Percentiles rank a stretch among this genome's conserved stretches.
These are phyloP conservation scores for Dascillus cervinus DNA, from an alignment of 2,888 invertebrate species.

Conservation along the genomic window DNA sequence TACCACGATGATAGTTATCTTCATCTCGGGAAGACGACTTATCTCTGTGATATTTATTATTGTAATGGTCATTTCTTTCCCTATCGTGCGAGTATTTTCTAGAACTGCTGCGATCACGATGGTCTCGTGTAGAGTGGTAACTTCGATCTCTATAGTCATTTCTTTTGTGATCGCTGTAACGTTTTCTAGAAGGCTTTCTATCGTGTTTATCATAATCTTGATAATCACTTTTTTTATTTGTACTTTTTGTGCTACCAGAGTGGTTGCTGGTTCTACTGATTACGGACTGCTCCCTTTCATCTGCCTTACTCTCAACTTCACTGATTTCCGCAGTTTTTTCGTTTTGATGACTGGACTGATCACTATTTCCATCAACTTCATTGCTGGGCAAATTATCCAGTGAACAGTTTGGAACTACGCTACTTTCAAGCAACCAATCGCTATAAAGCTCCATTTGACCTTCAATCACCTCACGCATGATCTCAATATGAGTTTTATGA, in stretches of 20 bases:
- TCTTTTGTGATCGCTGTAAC: constrained; percentile 1
- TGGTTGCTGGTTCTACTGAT: constrained; percentile 8
- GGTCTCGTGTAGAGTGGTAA: no score
- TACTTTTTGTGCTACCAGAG: constrained; percentile 11
- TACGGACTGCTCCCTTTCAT: constrained; percentile 9
- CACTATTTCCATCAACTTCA: not conserved
- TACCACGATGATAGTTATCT: no score
- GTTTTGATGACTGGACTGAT: constrained; percentile 4
- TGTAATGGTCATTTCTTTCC: no score
- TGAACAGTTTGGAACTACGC: not conserved
- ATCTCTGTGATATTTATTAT: no score
- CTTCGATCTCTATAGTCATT: no score
- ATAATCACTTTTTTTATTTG: constrained; percentile 2
- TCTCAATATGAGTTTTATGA: constrained; percentile 50
- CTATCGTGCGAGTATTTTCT: no score
- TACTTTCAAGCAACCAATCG: constrained; percentile 26
- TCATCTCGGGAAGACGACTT: no score
- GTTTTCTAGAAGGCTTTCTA: constrained; percentile 2
- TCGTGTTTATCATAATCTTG: not conserved
- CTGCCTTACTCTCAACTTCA: constrained; percentile 1
- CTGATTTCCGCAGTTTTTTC: constrained; percentile 3
- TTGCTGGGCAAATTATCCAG: not conserved
- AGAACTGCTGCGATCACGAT: no score
- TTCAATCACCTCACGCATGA: constrained; percentile 51
- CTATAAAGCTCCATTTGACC: constrained; percentile 44